Base-by-base conservation (phyloP, 1,140 invertebrate species). In the Bombus balteatus region DNA sequence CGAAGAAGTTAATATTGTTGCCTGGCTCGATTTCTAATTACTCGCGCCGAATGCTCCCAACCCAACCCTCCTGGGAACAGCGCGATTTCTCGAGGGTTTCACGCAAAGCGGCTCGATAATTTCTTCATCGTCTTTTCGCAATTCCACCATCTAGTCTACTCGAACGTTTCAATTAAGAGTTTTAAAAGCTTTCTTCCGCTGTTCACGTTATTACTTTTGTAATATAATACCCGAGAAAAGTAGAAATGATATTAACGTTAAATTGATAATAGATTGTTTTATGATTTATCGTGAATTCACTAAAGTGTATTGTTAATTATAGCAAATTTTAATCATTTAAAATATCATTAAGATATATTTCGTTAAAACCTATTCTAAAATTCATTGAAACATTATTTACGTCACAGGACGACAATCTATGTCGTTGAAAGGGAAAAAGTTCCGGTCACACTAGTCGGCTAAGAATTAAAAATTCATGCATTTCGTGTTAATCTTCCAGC, bases 11-110 rank as follows among this genome's bases (percentile, higher is more conserved):
- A 81, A 71, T 70, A 89, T 83, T 47, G 73, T 66, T 82, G 57
- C 22, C 22, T 12, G 62, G 77, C 43, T 79, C 75, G 73, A 86
- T 89, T 88, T 89, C 59, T 83, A 89, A 89, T 89, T 72, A 57
- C 43, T 39, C 28, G 18, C 68, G n/a, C 22, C 37, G 53, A 12
- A 62, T 70, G 25, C 32, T 43, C 25, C 8, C 2, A 53, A 73
- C 15, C 6, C 43, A 59, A 76, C 18, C 8, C 53, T 39, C 34
- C 62, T 28, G 18, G 37, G 18, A 57, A 43, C 59, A 47, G 22
- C 62, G 39, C 57, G 39, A 41, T 76, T 65, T n/a, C 62, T 70
- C 66, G n/a, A 47, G 66, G 3, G n/a, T 53, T 43, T 22, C 53
- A 59, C 47, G 18, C n/a, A 13, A 62, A 72, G 43, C 34, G 15